Evolutionary conservation across 2,113 vertebrate species (phyloP), one percentile per base, ranked within the genome.

Genomic region (Podarcis raffonei): DNA sequence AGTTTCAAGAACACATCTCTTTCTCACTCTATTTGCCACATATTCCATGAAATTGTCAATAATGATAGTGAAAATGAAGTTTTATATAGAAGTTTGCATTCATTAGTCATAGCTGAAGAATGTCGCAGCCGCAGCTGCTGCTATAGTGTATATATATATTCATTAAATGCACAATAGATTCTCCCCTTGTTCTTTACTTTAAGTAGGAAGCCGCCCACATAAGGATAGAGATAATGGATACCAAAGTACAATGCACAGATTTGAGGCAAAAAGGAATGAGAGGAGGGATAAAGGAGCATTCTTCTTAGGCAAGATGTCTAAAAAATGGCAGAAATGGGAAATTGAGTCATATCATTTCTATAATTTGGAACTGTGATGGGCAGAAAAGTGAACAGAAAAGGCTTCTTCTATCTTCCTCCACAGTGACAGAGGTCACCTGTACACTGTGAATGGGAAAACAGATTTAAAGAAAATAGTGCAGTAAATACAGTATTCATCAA

Each of bases 371-470:
- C 39, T 81, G 25, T 88, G 81, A 77, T 66, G 84, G 88, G 72
- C 82, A 71, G 84, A 81, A 87, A 84, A 93, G 83, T 74, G 88
- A 89, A 74, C 84, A 80, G 81, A 79, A 85, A n/a, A 92, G 83
- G 39, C 32, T 93, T 94, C 92, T 81, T 94, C 92, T 81, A 85
- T 93, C 86, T 88, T 89, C 69, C 30, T 93, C 87, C 83, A 91
- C 65, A 78, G 86, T 76, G 90, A 81, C 90, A 80, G 91, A 95
- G 94, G 90, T 93, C 93, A 93, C 85, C 57, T 89, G 27, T 90
- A 92, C 85, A 90, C 87, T 93, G 91, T 92, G 93, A 94, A 95
- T 91, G 76, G 91, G 68, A 90, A 94, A 92, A 94, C 93, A 89
- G 86, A 89, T 92, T 92, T 91, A 90, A 91, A 90, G 39, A 68